Base-by-base conservation (phyloP, 2,888 invertebrate species). In the Oscheius sp. region DNA sequence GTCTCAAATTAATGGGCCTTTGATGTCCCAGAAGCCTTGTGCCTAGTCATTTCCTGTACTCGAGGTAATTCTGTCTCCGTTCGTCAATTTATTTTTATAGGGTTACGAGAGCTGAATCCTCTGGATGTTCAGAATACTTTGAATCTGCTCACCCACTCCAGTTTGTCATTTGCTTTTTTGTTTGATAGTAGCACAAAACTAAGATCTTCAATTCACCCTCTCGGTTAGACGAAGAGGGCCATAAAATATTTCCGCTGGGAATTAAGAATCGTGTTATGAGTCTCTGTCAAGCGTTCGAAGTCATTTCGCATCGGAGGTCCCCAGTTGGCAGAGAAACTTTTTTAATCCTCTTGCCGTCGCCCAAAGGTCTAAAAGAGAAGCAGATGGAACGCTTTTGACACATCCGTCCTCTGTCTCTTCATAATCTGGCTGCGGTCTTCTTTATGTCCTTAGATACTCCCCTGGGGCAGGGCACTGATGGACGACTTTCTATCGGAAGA, bases 171-270 rank as follows among this genome's bases (percentile, higher is more conserved):
- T 42, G 7, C 7, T 42, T 7, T 42, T 3, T 42, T 5, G 42
- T 42, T 42, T 42, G 42, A 42, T 5, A 42, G 7, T 3, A 42
- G 3, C 42, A 3, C 42, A 42, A 42, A 3, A 7, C n/a, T 32
- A 29, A 10, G 53, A 29, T 33, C 37, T 35, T 35, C 35, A 35
- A 60, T 35, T 60, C 35, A 60, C 60, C 60, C n/a, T 13, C 13
- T 35, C 60, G n/a, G 37, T 60, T 60, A 37, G 60, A 35, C 35
- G 60, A 60, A 60, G 60, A 60, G 60, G 29, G 35, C 60, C 37
- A 60, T 60, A 60, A 60, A 60, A 35, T 60, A 60, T 60, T 60
- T 60, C 60, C 60, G 60, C 37, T 35, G 60, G 60, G 60, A 60
- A 60, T 60, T 33, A 3, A 42, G 37, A 60, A 60, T 60, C 60